A percentile compares a stretch with the other conserved stretches of the same genome.
Evolutionary conservation across 2,888 invertebrate genomes (phyloP).

Genomic region (Camptogramma bilineatum): DNA sequence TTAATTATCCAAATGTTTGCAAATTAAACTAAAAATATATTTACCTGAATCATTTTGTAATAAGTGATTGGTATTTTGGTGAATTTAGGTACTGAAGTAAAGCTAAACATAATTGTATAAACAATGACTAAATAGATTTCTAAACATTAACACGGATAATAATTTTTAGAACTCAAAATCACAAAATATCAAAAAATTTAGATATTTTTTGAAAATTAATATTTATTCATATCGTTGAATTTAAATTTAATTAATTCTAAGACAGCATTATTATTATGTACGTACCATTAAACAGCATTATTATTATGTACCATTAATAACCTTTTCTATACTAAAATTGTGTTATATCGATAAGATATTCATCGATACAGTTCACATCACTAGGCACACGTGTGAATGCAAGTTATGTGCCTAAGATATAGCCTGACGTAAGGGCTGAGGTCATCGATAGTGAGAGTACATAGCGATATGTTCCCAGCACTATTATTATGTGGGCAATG

Average conservation of each 20-base stretch:
- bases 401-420: conserved; percentile 43
- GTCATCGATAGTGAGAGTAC: conserved; percentile 38
- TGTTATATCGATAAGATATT: conserved; percentile 20
- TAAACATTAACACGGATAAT: no score
- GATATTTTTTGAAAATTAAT: no score
- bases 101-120: no score
- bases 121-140: no score
- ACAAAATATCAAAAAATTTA: no score
- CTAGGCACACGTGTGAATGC: conserved; percentile 29
- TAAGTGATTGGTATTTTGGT: no score
- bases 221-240: no score
- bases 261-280: background rate
- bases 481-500: conserved; percentile 10
- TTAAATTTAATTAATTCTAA: no score
- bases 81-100: no score
- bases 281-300: background rate
- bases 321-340: background rate
- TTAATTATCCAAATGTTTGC: background rate
- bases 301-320: background rate
- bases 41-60: no score
- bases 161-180: no score
- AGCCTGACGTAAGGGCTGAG: conserved; percentile 22
- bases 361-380: conserved; percentile 25
- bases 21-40: background rate
- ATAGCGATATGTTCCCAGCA: conserved; percentile 10